Evolutionary conservation across 2,797 vertebrate species (phyloP).

Genomic region (Gallinago stenura): DNA sequence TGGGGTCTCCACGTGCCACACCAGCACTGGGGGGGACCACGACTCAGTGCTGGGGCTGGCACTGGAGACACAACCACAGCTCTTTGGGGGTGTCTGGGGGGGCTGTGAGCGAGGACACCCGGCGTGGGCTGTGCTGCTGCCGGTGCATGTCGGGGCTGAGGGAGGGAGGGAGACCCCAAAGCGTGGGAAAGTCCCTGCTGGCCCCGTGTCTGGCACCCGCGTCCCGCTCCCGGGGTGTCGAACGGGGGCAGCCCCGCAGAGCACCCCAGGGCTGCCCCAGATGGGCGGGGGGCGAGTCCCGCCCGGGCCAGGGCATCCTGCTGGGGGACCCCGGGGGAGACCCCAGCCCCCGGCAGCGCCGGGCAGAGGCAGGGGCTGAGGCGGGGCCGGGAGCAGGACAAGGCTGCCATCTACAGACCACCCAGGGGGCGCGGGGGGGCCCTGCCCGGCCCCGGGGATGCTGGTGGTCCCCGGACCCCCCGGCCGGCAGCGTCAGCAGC

Average conservation of each 20-base stretch:
- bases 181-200: neutral
- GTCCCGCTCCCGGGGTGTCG: fast-evolving
- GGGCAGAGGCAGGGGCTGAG: neutral
- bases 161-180: too few relatives aligned
- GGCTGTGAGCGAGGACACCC: fast-evolving
- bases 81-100: neutral
- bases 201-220: neutral
- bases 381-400: neutral
- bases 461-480: neutral
- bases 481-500: fast-evolving
- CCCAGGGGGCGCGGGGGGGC: too few relatives aligned
- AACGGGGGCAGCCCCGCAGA: neutral
- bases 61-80: neutral
- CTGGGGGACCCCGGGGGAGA: neutral
- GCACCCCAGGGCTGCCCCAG: neutral
- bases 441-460: too few relatives aligned
- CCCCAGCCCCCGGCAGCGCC: neutral
- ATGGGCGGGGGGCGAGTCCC: neutral
- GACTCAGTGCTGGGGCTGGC: neutral
- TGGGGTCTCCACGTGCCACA: fast-evolving
- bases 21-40: fast-evolving
- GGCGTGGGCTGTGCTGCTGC: neutral
- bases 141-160: neutral
- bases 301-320: neutral
- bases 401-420: neutral